phyloP scores from a whole-genome alignment of 2,113 vertebrate species.

The Eurypyga helias region DNA sequence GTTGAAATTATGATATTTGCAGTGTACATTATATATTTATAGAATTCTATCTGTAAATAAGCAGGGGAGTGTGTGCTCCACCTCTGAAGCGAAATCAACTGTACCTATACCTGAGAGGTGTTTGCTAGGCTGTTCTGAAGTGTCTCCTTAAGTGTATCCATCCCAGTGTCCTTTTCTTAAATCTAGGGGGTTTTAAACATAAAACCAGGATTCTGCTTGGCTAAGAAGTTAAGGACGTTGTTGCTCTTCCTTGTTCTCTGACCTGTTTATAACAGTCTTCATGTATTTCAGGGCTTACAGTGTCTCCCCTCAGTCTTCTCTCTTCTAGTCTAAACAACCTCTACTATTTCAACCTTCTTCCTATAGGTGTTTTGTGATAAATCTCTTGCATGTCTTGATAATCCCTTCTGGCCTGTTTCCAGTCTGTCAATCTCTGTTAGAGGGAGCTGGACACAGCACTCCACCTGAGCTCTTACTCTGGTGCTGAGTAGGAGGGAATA shows the following conservation, averaged over 20 bases:
- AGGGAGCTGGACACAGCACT: neutral
- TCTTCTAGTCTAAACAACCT: neutral
- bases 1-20: neutral
- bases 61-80: neutral
- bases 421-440: neutral
- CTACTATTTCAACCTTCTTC: neutral
- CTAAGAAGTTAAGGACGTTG: neutral
- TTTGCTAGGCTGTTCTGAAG: neutral
- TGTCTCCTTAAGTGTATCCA: neutral
- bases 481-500: neutral
- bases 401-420: neutral
- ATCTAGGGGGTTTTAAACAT: neutral
- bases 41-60: neutral
- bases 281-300: neutral
- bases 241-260: neutral
- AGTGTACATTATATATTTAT: accelerated
- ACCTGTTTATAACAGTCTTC: neutral
- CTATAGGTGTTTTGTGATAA: neutral
- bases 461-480: neutral
- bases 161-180: neutral
- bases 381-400: neutral
- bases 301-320: neutral
- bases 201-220: neutral
- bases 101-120: neutral
- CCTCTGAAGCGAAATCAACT: neutral